Conservation (phyloP, 2,797 vertebrate genomes). For the Okamejei kenojei region DNA sequence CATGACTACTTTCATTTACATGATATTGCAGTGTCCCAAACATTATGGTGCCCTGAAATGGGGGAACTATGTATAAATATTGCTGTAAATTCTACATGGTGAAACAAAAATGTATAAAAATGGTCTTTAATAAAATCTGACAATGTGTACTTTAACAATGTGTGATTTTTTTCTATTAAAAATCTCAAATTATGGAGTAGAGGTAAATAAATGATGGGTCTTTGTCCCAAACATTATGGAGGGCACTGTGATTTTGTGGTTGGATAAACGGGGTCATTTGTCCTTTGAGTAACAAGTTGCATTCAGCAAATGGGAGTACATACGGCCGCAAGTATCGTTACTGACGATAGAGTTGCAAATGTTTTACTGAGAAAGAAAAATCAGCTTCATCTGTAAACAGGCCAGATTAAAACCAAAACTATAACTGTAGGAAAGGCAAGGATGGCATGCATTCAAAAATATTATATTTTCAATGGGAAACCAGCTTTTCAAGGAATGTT, state of each 20-base stretch:
- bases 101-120: no score
- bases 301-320: background rate
- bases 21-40: no score
- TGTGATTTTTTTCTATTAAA: no score
- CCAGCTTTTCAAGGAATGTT: background rate
- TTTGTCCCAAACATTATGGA: no score
- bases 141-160: no score
- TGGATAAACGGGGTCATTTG: background rate
- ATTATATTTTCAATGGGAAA: background rate
- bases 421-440: background rate
- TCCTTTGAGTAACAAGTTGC: background rate
- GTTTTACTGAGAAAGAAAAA: background rate
- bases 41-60: no score
- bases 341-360: background rate
- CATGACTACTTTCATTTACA: no score
- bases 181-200: no score
- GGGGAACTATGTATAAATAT: no score
- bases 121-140: no score
- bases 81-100: no score
- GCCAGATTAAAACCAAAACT: background rate
- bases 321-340: background rate
- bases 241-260: background rate
- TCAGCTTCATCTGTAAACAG: background rate
- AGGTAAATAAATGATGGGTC: no score
- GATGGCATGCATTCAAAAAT: background rate